These are phyloP conservation scores for Holotrichia oblita DNA, from an alignment of 1,140 invertebrate species.

Conservation along the genomic window DNA sequence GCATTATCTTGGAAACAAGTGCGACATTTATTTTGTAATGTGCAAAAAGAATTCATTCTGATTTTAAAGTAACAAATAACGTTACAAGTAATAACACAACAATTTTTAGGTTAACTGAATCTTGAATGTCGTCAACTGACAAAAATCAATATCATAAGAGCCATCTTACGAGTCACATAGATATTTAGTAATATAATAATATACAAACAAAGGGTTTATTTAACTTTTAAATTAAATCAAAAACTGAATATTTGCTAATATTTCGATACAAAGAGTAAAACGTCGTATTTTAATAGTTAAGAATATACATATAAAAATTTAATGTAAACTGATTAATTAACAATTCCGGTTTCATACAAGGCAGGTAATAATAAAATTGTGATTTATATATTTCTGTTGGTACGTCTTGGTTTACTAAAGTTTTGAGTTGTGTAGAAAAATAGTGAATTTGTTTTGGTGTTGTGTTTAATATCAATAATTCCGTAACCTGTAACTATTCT, in stretches of 20 bases:
- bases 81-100: too few species aligned
- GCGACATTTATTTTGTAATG: not conserved
- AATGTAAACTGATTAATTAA: not conserved
- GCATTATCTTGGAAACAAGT: not conserved
- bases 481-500: not conserved
- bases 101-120: too few species aligned
- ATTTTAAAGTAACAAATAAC: not conserved
- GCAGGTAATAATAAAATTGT: slow-evolving; percentile 26
- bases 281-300: not conserved
- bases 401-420: slow-evolving; percentile 25
- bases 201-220: not conserved
- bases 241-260: not conserved
- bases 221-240: not conserved
- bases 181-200: slow-evolving; percentile 17
- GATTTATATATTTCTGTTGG: slow-evolving; percentile 28
- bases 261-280: not conserved
- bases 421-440: not conserved
- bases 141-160: slow-evolving; percentile 16
- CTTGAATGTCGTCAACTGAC: not conserved
- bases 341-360: slow-evolving; percentile 5
- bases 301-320: not conserved
- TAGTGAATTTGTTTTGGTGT: not conserved
- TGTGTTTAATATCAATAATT: slow-evolving; percentile 1
- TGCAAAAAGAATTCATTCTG: not conserved
- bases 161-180: slow-evolving; percentile 32